phyloP scores from a whole-genome alignment of 1,140 invertebrate species.

The Cherax destructor region DNA sequence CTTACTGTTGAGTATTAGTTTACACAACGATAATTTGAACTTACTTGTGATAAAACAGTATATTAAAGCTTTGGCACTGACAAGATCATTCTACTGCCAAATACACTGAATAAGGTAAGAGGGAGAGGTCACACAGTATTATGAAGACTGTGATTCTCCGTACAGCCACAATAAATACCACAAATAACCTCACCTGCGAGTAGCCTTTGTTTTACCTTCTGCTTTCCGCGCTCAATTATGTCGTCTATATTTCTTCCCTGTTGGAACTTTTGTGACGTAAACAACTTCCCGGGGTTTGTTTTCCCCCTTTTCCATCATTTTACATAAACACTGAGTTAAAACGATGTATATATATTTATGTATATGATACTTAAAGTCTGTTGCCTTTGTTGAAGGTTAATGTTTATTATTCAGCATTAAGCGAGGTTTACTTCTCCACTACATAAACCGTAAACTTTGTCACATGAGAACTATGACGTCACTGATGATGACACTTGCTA shows the following conservation, averaged over 20 bases:
- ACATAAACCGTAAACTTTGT: background rate
- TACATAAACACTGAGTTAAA: background rate
- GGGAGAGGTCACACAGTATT: background rate
- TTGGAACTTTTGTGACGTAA: conserved; percentile 41
- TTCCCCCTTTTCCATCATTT: background rate
- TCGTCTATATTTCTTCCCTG: conserved; percentile 32
- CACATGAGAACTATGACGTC: conserved; percentile 1
- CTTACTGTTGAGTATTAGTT: too few species aligned
- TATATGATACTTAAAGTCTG: background rate
- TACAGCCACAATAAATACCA: background rate
- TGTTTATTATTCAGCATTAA: background rate
- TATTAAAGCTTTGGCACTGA: conserved; percentile 20
- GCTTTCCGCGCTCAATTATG: background rate
- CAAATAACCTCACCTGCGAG: background rate
- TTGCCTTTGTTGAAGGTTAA: background rate
- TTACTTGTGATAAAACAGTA: conserved; percentile 14
- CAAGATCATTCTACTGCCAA: conserved; percentile 21
- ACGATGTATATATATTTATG: background rate
- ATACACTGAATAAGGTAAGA: conserved; percentile 4
- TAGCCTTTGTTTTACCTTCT: background rate
- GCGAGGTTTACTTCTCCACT: background rate
- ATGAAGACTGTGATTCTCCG: background rate
- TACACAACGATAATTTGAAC: background rate
- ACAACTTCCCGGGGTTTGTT: background rate
- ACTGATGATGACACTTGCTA: conserved; percentile 22